Evolutionary conservation across 2,113 vertebrate genomes (phyloP), one percentile per base, ranked within the genome.

Genomic region (Anthoscopus minutus): DNA sequence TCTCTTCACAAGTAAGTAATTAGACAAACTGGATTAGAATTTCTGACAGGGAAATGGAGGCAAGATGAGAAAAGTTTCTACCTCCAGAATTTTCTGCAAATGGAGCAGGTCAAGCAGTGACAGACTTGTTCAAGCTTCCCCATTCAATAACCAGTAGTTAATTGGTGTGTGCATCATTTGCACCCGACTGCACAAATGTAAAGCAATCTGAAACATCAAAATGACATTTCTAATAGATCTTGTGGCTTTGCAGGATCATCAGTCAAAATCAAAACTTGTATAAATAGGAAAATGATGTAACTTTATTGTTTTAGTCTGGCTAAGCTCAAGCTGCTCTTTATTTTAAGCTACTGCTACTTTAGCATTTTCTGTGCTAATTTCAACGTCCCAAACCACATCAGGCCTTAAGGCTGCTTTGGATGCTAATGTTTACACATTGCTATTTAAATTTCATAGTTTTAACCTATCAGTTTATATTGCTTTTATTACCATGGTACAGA

Each of bases 1-100:
- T 97, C 99, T 99, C 92, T 99, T 99, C 95, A 99, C 99, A 90
- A 99, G 99, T 99, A 97, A 98, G 99, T 98, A 19, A 67, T 42
- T 33, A 23, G 13, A 60, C 20, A 24, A 24, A 27, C 21, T 89
- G 53, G 24, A 33, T 60, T 60, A 40, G n/a, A 76, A 27, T 48
- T 56, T 64, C 20, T 44, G n/a, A 64, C 53, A 28, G 44, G 38
- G 16, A n/a, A 47, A 44, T 17, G 16, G 17, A 84, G 15, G 47
- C 25, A 30, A n/a, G 45, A 25, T 24, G 30, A 54, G 71, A 60
- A 38, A 58, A 53, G 44, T 24, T 51, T 54, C 19, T 58, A 45
- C 38, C 25, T 77, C 53, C 23, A 64, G 35, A 54, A 37, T 48
- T 56, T 38, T 33, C 60, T 67, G 64, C 65, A 33, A 72, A 53